Evolutionary conservation across 2,888 invertebrate species (phyloP).

Genomic region (Lasius platythorax): DNA sequence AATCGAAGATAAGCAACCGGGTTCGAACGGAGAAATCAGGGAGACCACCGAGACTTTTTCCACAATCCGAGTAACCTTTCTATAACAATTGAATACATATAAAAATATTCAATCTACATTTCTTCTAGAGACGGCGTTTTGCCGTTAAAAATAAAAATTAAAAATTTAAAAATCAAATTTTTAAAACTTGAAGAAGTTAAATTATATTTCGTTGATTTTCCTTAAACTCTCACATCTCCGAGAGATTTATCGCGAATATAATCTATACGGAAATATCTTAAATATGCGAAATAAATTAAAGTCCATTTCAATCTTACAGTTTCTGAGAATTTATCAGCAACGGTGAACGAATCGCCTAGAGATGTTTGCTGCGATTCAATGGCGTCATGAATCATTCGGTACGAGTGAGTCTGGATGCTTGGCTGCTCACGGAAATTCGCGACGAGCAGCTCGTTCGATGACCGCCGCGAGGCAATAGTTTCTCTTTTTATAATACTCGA

Average conservation of each 20-base stretch:
- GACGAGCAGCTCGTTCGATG: constrained; percentile 25
- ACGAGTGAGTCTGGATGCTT: constrained; percentile 13
- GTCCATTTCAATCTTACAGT: constrained; percentile 7
- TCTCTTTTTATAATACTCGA: constrained; percentile 18
- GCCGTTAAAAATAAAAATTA: background rate
- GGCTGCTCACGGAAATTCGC: constrained; percentile 42
- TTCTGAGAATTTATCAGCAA: constrained; percentile 24
- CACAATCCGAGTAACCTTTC: constrained; percentile 13
- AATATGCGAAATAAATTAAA: background rate
- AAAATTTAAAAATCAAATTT: no score
- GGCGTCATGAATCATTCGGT: constrained; percentile 43
- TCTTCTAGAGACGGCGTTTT: background rate
- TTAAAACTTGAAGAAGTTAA: no score
- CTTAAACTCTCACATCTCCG: background rate
- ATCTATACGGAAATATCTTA: background rate
- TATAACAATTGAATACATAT: constrained; percentile 1
- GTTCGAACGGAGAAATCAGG: constrained; percentile 31
- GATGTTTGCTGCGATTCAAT: constrained; percentile 42
- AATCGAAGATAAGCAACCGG: constrained; percentile 66
- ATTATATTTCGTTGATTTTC: no score
- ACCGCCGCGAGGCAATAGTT: constrained; percentile 46
- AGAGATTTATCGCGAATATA: background rate
- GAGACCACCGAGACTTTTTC: background rate
- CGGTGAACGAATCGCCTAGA: constrained; percentile 10
- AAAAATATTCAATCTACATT: constrained; percentile 23